Evolutionary conservation across 2,888 invertebrate species (phyloP), one percentile per base, ranked within the genome.

Genomic region (Eupithecia pulchellata): DNA sequence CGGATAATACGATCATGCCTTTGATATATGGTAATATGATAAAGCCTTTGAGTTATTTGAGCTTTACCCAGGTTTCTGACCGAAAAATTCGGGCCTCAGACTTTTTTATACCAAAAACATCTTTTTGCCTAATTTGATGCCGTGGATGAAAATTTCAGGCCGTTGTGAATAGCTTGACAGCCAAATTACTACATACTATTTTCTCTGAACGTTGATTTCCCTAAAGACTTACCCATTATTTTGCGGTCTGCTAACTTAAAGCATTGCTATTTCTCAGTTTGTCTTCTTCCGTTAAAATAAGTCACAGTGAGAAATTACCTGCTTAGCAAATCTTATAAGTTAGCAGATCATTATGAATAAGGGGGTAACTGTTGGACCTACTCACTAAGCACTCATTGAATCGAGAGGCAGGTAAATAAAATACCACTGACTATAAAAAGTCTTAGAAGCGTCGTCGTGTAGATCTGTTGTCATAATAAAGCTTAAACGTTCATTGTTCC

Each of bases 401-500:
- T 70, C 72, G 68, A 74, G 74, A 71, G 72, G 67, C 58, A 66
- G 13, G 17, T 64, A 69, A 58, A 73, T 72, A 77, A 78, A 77
- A 77, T 74, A 74, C 70, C 64, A 66, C 62, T 30, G 69, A 64
- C 74, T 71, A 76, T 75, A 79, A 80, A 79, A 78, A 78, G 77
- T 75, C 64, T 63, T 72, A 75, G 72, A 73, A 60, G 73, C 73
- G 72, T 75, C 72, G 67, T 81, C 75, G 76, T 83, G 81, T 80
- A 81, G 78, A 80, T 84, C 77, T 85, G 85, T 86, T 86, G 87
- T 87, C 87, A 87, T 88, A 88, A 89, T 89, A 90, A 91, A 87
- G 86, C 87, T 91, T 91, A 87, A 91, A 89, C 80, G 89, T 88
- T 92, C 90, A 92, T 93, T 92, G 93, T 93, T 91, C 85, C 87